A percentile compares a stretch with the other conserved stretches of the same genome.
These are phyloP conservation scores for Atta cephalotes DNA, from an alignment of 1,140 invertebrate genomes.

Conservation along the genomic window DNA sequence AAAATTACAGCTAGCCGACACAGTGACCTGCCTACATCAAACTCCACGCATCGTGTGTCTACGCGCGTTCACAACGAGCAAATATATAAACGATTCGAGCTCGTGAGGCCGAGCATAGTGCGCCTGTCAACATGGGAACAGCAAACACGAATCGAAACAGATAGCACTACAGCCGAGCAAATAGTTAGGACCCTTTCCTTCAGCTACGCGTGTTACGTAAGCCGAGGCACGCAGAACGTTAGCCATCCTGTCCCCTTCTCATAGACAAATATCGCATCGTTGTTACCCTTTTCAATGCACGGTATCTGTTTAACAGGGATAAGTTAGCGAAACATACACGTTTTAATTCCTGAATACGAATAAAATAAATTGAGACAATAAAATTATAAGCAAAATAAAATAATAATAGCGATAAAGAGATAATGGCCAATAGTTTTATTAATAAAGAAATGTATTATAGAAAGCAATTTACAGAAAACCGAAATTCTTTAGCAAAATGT, in stretches of 20 bases:
- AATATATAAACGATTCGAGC: constrained; percentile 74
- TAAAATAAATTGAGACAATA: neutral
- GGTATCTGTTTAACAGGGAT: neutral
- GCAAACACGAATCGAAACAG: constrained; percentile 74
- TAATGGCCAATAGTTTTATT: no score
- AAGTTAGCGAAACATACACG: neutral
- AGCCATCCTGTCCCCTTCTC: constrained; percentile 12
- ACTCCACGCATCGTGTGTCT: constrained; percentile 16
- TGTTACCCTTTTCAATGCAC: constrained; percentile 58
- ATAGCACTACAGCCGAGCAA: constrained; percentile 75
- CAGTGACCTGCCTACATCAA: constrained; percentile 34
- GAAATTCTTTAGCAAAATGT: neutral
- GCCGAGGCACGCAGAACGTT: constrained; percentile 64
- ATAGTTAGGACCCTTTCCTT: constrained; percentile 68
- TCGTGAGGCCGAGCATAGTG: constrained; percentile 67
- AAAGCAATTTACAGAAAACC: neutral
- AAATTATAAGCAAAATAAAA: neutral
- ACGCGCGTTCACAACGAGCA: constrained; percentile 50
- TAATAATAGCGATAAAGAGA: no score
- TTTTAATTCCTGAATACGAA: neutral
- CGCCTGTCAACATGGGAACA: constrained; percentile 75
- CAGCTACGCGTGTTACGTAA: constrained; percentile 68
- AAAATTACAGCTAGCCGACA: constrained; percentile 5
- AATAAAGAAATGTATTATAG: neutral
- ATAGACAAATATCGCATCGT: constrained; percentile 22